Base-by-base conservation (phyloP, 2,113 vertebrate genomes). In the Halichoerus grypus region DNA sequence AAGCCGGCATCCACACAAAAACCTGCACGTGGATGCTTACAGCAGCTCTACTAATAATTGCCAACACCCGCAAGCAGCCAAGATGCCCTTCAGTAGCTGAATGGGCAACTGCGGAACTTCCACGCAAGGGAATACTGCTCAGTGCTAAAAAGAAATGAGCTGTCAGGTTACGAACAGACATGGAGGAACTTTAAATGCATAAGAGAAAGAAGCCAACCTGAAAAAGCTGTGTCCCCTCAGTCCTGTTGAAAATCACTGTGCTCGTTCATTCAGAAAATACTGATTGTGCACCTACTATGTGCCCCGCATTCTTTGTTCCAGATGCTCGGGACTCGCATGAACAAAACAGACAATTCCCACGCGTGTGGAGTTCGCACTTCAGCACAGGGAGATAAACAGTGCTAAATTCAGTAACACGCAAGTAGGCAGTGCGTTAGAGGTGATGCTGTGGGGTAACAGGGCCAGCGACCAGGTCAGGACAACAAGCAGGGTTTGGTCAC, bases 201-300 rank as follows among this genome's bases (percentile, higher is more conserved):
- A 46, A 7, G 19, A 5, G 39, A 26, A 26, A 46, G 71, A 72
- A 13, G 71, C 36, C 71, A 2, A 5, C 36, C 71, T 4, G 36
- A 42, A 24, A 39, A 24, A 11, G 21, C 71, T 13, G 21, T 36
- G 2, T 28, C 71, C 2, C 14, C 84, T 71, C 46, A 28, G 65
- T 33, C 16, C 24, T 31, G n/a, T 28, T 42, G 86, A 5, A 39
- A 39, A 36, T 55, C 24, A 12, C 51, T 31, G 5, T 14, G 33
- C 46, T 57, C 67, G 14, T 22, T 28, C n/a, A 8, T 15, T n/a
- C 19, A 6, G 22, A 7, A 51, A 53, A 24, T n/a, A 26, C 33
- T 0, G 24, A 2, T 15, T n/a, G 76, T 5, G 10, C 16, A 7
- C 51, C n/a, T 13, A 39, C 46, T 4, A 3, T 4, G n/a, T 15